Conservation (phyloP, 2,888 invertebrate genomes). For the Chesias legatella region DNA sequence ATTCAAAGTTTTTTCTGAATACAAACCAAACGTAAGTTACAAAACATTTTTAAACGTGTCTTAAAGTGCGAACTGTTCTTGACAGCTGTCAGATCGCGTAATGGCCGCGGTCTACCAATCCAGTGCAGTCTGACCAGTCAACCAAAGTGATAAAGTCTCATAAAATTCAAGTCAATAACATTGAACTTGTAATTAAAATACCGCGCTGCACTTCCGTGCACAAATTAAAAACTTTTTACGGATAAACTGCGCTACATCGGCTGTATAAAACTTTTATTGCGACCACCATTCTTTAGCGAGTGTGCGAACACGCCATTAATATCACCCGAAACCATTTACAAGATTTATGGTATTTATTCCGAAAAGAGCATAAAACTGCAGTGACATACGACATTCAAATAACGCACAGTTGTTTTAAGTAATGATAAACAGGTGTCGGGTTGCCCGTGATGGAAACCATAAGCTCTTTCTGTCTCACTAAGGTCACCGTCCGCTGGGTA, state of each 20-base stretch:
- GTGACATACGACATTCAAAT: conserved; percentile 23
- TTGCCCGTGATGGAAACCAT: conserved; percentile 23
- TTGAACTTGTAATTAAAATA: conserved; percentile 48
- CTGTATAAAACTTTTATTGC: conserved; percentile 70
- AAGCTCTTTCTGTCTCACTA: conserved; percentile 17
- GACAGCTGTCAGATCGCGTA: too few species aligned
- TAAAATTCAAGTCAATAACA: conserved; percentile 32
- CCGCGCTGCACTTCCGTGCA: conserved; percentile 52
- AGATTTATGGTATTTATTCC: conserved; percentile 69
- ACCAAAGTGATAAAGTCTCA: too few species aligned
- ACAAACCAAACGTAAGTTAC: too few species aligned
- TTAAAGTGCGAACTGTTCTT: too few species aligned
- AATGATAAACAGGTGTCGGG: conserved; percentile 23
- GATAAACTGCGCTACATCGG: conserved; percentile 60
- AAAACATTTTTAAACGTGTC: too few species aligned
- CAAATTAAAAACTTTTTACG: conserved; percentile 50
- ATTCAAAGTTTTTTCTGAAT: too few species aligned
- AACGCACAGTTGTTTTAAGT: conserved; percentile 22
- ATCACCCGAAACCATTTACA: conserved; percentile 66
- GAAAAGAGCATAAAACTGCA: conserved; percentile 46
- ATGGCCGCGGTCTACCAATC: too few species aligned
- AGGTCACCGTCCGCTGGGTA: conserved; percentile 17
- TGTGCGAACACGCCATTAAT: conserved; percentile 69
- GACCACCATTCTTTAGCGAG: conserved; percentile 64
- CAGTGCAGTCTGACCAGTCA: too few species aligned